Percentiles rank a stretch among this genome's conserved stretches.
phyloP scores from a whole-genome alignment of 53 echinoderm and acorn worm species.

The Arbacia lixula region DNA sequence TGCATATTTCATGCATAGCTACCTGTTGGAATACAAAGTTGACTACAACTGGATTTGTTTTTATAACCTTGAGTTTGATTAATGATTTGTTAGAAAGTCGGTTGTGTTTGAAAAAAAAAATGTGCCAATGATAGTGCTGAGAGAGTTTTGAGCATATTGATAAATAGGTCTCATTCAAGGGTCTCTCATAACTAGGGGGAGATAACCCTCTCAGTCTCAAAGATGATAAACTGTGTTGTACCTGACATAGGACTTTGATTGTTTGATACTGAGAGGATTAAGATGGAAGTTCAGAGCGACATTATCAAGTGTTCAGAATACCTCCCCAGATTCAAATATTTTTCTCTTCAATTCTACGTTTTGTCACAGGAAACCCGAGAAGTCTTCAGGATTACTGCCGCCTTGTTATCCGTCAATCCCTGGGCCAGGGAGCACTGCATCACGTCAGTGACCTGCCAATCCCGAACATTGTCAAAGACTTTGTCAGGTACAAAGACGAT shows the following conservation, averaged over 20 bases:
- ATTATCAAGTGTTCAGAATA: not conserved
- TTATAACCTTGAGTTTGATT: too few relatives aligned
- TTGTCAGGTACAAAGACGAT: slow-evolving; percentile 74
- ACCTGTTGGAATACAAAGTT: too few relatives aligned
- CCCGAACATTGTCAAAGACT: slow-evolving; percentile 74
- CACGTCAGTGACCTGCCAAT: slow-evolving; percentile 69
- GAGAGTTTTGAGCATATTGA: too few relatives aligned
- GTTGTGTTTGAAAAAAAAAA: too few relatives aligned
- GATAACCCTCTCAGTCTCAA: too few relatives aligned
- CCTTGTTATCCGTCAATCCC: slow-evolving; percentile 60
- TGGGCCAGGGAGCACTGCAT: slow-evolving; percentile 65
- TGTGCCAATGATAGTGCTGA: too few relatives aligned
- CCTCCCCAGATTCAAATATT: not conserved
- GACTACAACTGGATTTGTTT: too few relatives aligned
- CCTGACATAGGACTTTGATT: not conserved
- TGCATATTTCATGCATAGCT: too few relatives aligned
- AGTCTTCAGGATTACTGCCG: slow-evolving; percentile 76
- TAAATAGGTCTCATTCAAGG: too few relatives aligned
- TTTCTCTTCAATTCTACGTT: not conserved
- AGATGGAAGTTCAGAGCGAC: not conserved
- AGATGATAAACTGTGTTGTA: not conserved
- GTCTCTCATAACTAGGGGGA: too few relatives aligned
- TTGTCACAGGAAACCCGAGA: slow-evolving; percentile 67
- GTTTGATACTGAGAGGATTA: not conserved
- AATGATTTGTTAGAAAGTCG: too few relatives aligned